These are phyloP conservation scores for Psix sp. DNA, from an alignment of 1,140 invertebrate genomes.

Conservation along the genomic window DNA sequence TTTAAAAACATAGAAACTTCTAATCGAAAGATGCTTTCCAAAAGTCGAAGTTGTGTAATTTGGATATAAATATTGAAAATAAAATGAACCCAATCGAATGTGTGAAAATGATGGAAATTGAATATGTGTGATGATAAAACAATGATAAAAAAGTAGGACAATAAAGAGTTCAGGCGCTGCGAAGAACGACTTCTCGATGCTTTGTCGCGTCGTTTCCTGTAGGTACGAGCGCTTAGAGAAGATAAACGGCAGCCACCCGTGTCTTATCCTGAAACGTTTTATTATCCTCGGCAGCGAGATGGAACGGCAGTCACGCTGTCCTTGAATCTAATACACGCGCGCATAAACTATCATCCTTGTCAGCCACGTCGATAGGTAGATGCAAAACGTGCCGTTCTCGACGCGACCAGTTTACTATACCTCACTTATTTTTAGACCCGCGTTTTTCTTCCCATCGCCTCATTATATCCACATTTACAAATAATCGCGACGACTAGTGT, in stretches of 20 bases:
- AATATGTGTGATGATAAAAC: slow-evolving; percentile 18
- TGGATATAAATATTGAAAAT: too few species aligned
- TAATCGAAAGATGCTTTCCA: too few species aligned
- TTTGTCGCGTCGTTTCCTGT: slow-evolving; percentile 57
- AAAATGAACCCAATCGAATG: not conserved
- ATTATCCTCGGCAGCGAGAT: slow-evolving; percentile 77
- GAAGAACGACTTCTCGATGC: slow-evolving; percentile 27
- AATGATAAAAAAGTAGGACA: slow-evolving; percentile 37
- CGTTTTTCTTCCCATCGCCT: slow-evolving; percentile 37
- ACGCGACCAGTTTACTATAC: slow-evolving; percentile 42
- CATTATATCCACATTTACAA: slow-evolving; percentile 41
- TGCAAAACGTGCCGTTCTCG: slow-evolving; percentile 45
- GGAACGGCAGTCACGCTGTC: slow-evolving; percentile 71
- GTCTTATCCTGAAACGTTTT: slow-evolving; percentile 71
- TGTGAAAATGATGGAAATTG: not conserved
- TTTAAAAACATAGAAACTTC: too few species aligned
- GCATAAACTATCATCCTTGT: slow-evolving; percentile 61
- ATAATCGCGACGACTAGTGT: slow-evolving; percentile 17
- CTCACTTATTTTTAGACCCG: slow-evolving; percentile 52
- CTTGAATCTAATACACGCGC: slow-evolving; percentile 66
- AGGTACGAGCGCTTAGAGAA: slow-evolving; percentile 53
- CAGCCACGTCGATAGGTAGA: slow-evolving; percentile 51
- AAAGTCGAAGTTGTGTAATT: too few species aligned
- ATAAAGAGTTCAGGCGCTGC: slow-evolving; percentile 33
- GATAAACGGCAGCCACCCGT: slow-evolving; percentile 65